Evolutionary conservation across 2,113 vertebrate genomes (phyloP).

Genomic region (Podiceps cristatus): DNA sequence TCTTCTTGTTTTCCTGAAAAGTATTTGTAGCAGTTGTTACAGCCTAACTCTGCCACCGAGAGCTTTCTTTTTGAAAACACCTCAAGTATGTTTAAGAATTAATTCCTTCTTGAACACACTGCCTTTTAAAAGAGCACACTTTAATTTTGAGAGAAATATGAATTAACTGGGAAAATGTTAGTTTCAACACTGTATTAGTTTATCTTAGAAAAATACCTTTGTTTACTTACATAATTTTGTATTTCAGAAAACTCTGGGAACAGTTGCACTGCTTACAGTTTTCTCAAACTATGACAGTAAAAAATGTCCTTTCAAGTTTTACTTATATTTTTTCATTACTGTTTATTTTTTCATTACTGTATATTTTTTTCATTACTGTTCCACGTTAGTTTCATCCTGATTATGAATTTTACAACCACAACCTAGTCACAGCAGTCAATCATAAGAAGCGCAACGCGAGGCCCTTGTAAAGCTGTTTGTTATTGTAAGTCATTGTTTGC

Average conservation of each 20-base stretch:
- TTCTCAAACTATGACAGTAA: background rate
- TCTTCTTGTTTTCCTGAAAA: background rate
- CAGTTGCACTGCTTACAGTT: background rate
- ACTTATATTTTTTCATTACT: background rate
- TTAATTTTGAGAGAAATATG: background rate
- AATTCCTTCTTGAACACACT: background rate
- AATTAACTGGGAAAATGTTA: background rate
- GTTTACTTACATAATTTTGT: background rate
- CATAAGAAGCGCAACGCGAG: background rate
- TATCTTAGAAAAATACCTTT: background rate
- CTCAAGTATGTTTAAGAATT: background rate
- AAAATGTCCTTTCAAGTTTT: background rate
- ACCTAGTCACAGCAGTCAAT: background rate
- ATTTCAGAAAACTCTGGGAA: background rate
- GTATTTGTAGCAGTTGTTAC: background rate
- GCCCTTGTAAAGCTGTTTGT: background rate
- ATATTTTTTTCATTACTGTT: background rate
- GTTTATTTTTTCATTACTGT: background rate
- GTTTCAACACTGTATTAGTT: background rate
- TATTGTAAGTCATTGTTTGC: background rate
- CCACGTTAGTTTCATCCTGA: background rate
- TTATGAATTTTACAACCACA: background rate
- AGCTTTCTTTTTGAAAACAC: background rate
- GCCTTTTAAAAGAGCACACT: background rate
- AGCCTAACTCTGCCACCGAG: background rate